phyloP scores from a whole-genome alignment of 2,797 vertebrate genomes.

The Spinus olivaceus region DNA sequence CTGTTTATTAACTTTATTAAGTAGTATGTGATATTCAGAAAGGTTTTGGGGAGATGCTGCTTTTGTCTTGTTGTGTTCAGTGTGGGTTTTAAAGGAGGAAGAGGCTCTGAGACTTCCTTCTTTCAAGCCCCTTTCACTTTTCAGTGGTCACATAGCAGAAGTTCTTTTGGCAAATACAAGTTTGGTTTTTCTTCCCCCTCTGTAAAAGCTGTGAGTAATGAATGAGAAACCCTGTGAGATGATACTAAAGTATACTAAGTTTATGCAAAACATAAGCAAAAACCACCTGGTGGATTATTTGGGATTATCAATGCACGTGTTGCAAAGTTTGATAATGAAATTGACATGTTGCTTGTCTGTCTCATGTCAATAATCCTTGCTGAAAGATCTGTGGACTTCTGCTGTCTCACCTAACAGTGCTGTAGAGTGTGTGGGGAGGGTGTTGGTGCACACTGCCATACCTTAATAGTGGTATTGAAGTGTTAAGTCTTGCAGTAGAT shows the following conservation, averaged over 20 bases:
- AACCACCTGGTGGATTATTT: background rate
- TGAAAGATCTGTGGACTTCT: background rate
- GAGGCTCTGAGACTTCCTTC: background rate
- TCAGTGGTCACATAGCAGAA: background rate
- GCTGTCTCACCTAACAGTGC: background rate
- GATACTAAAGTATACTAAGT: background rate
- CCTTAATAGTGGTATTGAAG: accelerated
- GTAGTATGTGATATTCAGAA: background rate
- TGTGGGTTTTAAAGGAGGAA: background rate
- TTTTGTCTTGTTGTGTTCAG: background rate
- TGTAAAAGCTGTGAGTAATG: background rate
- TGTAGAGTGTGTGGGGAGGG: background rate
- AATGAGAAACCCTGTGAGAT: background rate
- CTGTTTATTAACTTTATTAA: background rate
- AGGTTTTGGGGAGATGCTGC: background rate
- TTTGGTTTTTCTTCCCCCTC: background rate
- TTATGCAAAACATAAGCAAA: background rate
- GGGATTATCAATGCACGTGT: background rate
- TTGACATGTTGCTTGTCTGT: background rate
- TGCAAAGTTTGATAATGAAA: background rate
- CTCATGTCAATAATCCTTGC: background rate
- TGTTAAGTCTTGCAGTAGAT: background rate
- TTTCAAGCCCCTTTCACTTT: background rate
- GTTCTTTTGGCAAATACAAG: background rate
- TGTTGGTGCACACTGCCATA: accelerated